Evolutionary conservation across 1,140 invertebrate genomes (phyloP), one percentile per base, ranked within the genome.

Genomic region (Formica exsecta): DNA sequence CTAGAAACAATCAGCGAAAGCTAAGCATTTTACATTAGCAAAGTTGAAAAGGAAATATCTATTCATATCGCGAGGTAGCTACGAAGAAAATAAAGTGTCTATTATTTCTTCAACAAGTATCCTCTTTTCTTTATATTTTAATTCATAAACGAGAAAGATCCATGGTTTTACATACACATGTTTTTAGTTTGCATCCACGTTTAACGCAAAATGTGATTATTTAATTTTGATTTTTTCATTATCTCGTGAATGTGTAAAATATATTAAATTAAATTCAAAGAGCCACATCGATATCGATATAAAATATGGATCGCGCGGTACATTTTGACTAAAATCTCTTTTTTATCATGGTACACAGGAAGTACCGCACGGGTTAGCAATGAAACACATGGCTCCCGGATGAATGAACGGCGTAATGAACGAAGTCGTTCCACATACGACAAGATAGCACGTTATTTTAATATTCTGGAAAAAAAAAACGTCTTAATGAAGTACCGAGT

Each of bases 381-480:
- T 66, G 54, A 74, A 81, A 77, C 90, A 91, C 79, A 88, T 91
- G 90, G 90, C 89, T 81, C 44, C 68, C 77, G 38, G 32, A 76
- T 90, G 79, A 90, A 90, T 90, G 84, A 86, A 84, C n/a, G 59
- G 36, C 9, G 59, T 65, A 90, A 81, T 83, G 81, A 87, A 86
- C 36, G 64, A 88, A 65, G 44, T 64, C 57, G 65, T 36, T 32
- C 44, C 9, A 36, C 29, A 13, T 76, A 25, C 73, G 57, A 73
- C 61, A 76, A 85, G 70, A 62, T 61, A 85, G 59, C 61, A 3
- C 38, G 22, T 54, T 57, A 9, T 32, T 70, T 70, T 38, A 86
- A 80, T 36, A 19, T 61, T 22, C 29, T 61, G 22, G 36, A 44
- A 62, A 44, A 79, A 68, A n/a, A 22, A n/a, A 22, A 32, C 2